Evolutionary conservation across 2,888 invertebrate species (phyloP), one percentile per base, ranked within the genome.

Genomic region (Megastigmus dorsalis): DNA sequence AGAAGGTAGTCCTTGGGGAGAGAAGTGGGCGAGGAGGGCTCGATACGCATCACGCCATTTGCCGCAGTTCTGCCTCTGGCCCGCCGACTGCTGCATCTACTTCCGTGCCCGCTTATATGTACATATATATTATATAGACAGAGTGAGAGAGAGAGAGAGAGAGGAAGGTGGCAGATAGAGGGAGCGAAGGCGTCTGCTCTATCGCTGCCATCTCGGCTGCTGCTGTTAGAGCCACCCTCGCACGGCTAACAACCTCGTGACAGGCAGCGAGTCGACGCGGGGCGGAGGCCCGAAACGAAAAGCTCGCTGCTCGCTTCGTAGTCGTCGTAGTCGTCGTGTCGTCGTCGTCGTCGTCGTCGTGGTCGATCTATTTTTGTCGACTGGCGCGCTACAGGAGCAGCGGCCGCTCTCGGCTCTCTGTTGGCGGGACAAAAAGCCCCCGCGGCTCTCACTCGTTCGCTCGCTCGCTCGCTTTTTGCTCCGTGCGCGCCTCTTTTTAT

Each of bases 371-470:
- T 86, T 86, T 86, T 86, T 83, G 84, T 84, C 82, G 85, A 85
- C 81, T 80, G 81, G 81, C 80, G 78, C 80, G 78, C 80, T n/a
- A 59, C 6, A 41, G 59, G 6, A 10, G n/a, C 26, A 26, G 10
- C 77, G 73, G 68, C 75, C 71, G 77, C 77, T 66, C 48, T 20
- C 15, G 7, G 59, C 26, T 26, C 10, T 18, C n/a, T 26, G 81
- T 82, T 83, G 83, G 84, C 84, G 83, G 86, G 83, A 86, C 86
- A 86, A 86, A 86, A 86, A 86, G 86, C 85, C 85, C 85, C 85
- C 81, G 84, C 84, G 85, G 85, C 86, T 83, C 84, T 65, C 74
- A 65, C 60, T 69, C 71, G 69, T 65, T 50, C 66, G n/a, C 77
- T 78, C 79, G 54, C 69, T 69, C 79, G 77, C 79, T 82, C 48